Evolutionary conservation across 1,140 invertebrate genomes (phyloP).

Genomic region (Aleiodes sp.): DNA sequence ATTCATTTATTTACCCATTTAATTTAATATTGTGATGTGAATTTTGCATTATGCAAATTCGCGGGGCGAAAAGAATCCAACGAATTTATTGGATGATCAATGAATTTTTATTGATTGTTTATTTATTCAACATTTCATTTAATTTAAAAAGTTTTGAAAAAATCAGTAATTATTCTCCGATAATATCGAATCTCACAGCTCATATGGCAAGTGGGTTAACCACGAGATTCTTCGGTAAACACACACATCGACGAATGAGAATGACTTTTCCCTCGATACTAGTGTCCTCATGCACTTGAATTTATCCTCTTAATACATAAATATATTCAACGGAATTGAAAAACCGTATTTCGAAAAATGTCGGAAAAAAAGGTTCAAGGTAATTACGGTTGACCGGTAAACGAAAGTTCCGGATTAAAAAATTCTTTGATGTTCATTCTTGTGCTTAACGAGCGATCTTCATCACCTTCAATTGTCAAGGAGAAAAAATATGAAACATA

Average conservation of each 20-base stretch:
- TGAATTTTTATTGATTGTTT: no score
- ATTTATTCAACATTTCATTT: no score
- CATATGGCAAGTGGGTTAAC: conserved; percentile 6
- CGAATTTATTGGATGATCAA: no score
- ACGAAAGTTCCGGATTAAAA: no score
- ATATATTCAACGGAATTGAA: no score
- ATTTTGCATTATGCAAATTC: no score
- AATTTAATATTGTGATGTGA: no score
- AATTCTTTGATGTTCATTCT: background rate
- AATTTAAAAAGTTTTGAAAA: background rate
- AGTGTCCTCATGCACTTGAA: background rate
- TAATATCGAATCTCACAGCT: conserved; percentile 5
- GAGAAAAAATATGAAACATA: background rate
- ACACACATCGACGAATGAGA: background rate
- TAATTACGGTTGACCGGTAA: background rate
- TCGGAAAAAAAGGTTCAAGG: background rate
- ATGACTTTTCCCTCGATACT: conserved; percentile 8
- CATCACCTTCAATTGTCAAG: background rate
- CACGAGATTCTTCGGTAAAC: background rate
- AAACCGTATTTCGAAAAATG: no score
- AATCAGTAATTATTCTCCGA: background rate
- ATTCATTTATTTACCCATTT: no score
- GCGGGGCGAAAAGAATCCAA: no score
- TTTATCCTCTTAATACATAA: no score
- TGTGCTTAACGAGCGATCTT: background rate